Base-by-base conservation (phyloP, 2,797 vertebrate genomes). In the Ptychadena robeensis region DNA sequence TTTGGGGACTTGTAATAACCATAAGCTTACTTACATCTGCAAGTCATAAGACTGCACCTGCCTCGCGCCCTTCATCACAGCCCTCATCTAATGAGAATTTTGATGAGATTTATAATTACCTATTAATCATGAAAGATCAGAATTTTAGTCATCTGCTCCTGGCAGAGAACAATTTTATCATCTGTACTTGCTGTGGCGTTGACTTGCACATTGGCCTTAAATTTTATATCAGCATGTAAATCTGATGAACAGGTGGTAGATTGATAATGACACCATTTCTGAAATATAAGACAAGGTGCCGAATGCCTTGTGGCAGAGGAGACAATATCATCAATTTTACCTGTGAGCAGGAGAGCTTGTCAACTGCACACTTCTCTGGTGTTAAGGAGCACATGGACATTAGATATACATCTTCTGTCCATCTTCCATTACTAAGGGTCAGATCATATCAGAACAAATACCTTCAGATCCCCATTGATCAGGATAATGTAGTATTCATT, bases 81-180 rank as follows among this genome's bases (percentile, higher is more conserved):
- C 34, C 66, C 32, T 71, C 74, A 18, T 78, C 44, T 82, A 82
- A 82, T 78, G 65, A 78, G 65, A 78, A 44, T 57, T 65, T 32
- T 82, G 73, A 82, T 82, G 69, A 78, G 67, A 82, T 77, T 82
- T 77, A 78, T 77, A 82, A 78, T 82, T 78, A 77, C 57, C 73
- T 78, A 68, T 82, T 77, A 78, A 82, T 78, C 81, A 82, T 72
- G 67, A 82, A 78, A 71, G 48, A 64, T 82, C 81, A 65, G 6
- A 71, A 44, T 71, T 77, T 71, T 66, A 59, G 59, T 71, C 15
- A 70, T 82, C 44, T 67, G 73, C 73, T 70, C 57, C 28, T 48
- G 73, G 81, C 81, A 71, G 73, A 37, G 35, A 35, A 44, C 15
- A 37, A 72, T 77, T 71, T 76, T 30, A 82, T 82, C 35, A 44